Evolutionary conservation across 2,113 vertebrate genomes (phyloP).

Genomic region (Perognathus longimembris): DNA sequence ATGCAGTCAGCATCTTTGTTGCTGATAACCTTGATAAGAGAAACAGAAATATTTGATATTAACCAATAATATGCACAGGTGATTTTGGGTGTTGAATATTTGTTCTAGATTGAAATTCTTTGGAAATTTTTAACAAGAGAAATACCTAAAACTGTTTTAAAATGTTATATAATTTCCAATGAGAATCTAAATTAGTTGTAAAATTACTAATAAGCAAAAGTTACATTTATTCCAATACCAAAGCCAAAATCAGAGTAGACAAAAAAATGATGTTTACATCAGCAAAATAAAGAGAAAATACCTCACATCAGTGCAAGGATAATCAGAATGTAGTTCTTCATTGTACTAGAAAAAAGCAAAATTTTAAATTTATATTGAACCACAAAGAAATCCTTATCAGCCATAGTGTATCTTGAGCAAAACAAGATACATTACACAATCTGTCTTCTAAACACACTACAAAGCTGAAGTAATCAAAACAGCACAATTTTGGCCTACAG

Average conservation of each 20-base stretch:
- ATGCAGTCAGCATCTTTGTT: not conserved
- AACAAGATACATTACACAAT: not conserved
- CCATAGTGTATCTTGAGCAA: not conserved
- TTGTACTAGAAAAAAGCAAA: not conserved
- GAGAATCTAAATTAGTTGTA: not conserved
- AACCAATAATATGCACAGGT: not conserved
- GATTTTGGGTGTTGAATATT: not conserved
- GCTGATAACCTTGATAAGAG: not conserved
- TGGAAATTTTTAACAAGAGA: not conserved
- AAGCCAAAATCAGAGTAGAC: not conserved
- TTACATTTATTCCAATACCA: slow-evolving; percentile 14
- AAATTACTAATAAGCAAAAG: not conserved
- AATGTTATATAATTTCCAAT: not conserved
- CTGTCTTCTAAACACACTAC: not conserved
- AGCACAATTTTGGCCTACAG: not conserved
- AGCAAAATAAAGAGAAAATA: not conserved
- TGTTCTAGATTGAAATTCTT: not conserved
- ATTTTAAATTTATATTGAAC: not conserved
- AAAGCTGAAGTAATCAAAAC: not conserved
- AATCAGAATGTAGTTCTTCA: not conserved
- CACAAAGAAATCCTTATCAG: not conserved
- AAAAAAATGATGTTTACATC: not conserved
- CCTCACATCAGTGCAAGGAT: not conserved
- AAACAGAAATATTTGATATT: not conserved
- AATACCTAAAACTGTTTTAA: not conserved